Evolutionary conservation across 1,140 invertebrate species (phyloP).

Genomic region (Eumaeus atala): DNA sequence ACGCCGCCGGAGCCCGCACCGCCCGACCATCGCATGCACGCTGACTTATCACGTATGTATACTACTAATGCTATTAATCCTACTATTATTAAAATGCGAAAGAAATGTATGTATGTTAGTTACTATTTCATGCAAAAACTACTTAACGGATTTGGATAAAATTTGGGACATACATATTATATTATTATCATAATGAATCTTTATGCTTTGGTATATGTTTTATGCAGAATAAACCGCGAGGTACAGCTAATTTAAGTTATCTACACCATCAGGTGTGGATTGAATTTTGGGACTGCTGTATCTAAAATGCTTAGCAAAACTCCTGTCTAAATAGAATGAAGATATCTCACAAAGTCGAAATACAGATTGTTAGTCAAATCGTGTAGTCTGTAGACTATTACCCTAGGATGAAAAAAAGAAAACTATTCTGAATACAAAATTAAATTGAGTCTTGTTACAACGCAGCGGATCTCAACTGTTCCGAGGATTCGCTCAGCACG

Average conservation of each 20-base stretch:
- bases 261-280: no score
- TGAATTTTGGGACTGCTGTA: no score
- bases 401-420: no score
- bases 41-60: conserved; percentile 67
- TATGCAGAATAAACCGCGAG: no score
- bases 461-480: conserved; percentile 84
- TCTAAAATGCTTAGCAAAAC: no score
- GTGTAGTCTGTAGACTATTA: no score
- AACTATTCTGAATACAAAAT: conserved; percentile 14
- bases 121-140: background rate
- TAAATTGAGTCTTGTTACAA: conserved; percentile 41
- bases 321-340: no score
- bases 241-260: no score
- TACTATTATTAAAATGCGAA: background rate
- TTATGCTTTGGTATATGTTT: no score
- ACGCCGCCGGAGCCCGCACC: conserved; percentile 88
- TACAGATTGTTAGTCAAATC: no score
- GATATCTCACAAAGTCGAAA: no score
- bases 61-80: conserved; percentile 1
- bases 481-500: conserved; percentile 83
- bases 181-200: no score
- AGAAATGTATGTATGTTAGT: background rate
- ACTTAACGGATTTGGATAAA: background rate
- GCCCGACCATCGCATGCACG: conserved; percentile 80
- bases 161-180: background rate